Base-by-base conservation (phyloP, 2,888 invertebrate species). In the Agrochola lota region DNA sequence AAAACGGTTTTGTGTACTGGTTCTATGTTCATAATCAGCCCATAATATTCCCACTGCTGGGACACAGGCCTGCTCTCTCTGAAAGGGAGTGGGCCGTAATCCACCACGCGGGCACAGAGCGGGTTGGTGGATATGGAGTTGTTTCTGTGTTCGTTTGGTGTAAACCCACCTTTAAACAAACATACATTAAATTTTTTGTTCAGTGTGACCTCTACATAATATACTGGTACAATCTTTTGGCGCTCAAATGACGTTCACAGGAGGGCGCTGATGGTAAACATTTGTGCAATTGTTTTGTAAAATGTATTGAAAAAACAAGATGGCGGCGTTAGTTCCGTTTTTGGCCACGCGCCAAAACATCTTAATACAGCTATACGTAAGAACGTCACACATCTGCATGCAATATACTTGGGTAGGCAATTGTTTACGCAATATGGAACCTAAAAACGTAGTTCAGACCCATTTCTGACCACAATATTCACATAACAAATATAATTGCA, bases 391-490 rank as follows among this genome's bases (percentile, higher is more conserved):
- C 40, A 4, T 40, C 8, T 15, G 23, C 63, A 23, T 26, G 17
- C 9, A 66, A 43, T 2, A 15, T 23, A 17, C 64, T 64, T 43
- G 17, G 9, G 40, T 40, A 40, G 40, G 40, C 3, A 35, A 35
- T 35, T 35, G 35, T 35, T 35, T 35, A 35, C 35, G 17, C 35
- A 69, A n/a, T n/a, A 55, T 60, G 12, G 12, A 7, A 8, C 7
- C 12, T 35, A n/a, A 46, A 74, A 62, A 79, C 63, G 52, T 74
- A 82, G 71, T 76, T 77, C 71, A 74, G 64, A 62, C 60, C 23
- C 59, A 26, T 46, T 26, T 30, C 30, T 35, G 55, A 69, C 35
- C 17, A 59, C 78, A 77, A 74, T 15, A 43, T 52, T 57, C 43
- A 77, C 55, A 76, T 67, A 74, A 60, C 67, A 68, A 20, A 30